phyloP scores from a whole-genome alignment of 1,140 invertebrate species.

The Brachionus plicatilis region DNA sequence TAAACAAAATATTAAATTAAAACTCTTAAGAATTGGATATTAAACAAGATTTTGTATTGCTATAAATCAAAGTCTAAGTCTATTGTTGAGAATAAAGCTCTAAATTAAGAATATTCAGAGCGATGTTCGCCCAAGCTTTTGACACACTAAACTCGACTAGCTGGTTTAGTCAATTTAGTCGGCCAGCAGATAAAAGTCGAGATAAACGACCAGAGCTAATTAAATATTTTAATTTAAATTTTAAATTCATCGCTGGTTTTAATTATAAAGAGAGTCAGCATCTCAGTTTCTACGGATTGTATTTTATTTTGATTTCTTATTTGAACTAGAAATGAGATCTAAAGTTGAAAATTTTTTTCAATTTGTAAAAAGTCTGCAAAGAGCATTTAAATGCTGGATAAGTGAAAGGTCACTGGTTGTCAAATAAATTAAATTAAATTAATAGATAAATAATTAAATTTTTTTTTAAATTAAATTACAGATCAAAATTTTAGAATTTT shows the following conservation, averaged over 20 bases:
- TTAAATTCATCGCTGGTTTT: neutral
- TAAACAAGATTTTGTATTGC: neutral
- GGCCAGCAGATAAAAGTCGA: neutral
- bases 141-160: neutral
- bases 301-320: no score
- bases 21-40: neutral
- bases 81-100: neutral
- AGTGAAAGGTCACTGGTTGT: no score
- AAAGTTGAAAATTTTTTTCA: no score
- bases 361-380: no score
- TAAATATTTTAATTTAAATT: neutral
- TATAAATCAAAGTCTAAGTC: neutral
- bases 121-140: neutral
- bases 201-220: neutral
- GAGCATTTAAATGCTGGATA: no score
- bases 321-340: no score
- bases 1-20: neutral
- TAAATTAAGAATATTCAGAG: neutral
- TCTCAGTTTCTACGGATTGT: no score
- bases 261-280: neutral
- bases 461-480: no score
- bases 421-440: no score
- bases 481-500: no score
- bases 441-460: no score
- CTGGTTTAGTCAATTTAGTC: neutral